Evolutionary conservation across 2,797 vertebrate species (phyloP).

Genomic region (Xiphophorus birchmanni): DNA sequence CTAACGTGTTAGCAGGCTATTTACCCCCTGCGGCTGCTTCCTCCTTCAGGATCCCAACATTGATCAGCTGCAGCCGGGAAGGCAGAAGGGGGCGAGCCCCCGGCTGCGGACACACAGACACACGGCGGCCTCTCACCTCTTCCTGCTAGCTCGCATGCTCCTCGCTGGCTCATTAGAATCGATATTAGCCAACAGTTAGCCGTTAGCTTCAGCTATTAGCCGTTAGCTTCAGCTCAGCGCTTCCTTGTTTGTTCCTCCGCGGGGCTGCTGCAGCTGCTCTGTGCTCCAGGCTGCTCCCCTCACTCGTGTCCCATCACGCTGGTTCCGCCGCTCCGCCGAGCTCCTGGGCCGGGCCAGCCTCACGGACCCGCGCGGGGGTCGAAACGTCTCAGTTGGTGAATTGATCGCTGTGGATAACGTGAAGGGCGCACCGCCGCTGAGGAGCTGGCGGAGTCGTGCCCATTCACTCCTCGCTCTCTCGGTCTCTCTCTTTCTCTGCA

Average conservation of each 20-base stretch:
- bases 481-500: constrained; percentile 6
- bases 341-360: constrained; percentile 32
- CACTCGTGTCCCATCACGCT: constrained; percentile 64
- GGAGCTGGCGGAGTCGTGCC: constrained; percentile 43
- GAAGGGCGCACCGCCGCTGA: constrained; percentile 56
- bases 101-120: background rate
- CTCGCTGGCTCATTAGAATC: constrained; percentile 80
- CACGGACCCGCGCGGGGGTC: constrained; percentile 17
- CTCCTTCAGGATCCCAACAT: constrained; percentile 51
- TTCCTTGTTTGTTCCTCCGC: constrained; percentile 74
- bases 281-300: constrained; percentile 41
- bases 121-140: constrained; percentile 72
- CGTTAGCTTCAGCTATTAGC: constrained; percentile 62
- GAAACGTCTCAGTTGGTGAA: constrained; percentile 33
- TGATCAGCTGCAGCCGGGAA: background rate
- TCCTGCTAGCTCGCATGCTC: constrained; percentile 79
- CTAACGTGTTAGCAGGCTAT: constrained; percentile 53
- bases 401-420: constrained; percentile 54
- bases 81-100: background rate
- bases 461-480: constrained; percentile 53
- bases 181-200: constrained; percentile 65
- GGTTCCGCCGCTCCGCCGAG: constrained; percentile 17
- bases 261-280: constrained; percentile 37
- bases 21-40: constrained; percentile 56
- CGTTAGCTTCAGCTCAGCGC: constrained; percentile 44